Evolutionary conservation across 2,888 invertebrate genomes (phyloP).

Genomic region (Ditula angustiorana): DNA sequence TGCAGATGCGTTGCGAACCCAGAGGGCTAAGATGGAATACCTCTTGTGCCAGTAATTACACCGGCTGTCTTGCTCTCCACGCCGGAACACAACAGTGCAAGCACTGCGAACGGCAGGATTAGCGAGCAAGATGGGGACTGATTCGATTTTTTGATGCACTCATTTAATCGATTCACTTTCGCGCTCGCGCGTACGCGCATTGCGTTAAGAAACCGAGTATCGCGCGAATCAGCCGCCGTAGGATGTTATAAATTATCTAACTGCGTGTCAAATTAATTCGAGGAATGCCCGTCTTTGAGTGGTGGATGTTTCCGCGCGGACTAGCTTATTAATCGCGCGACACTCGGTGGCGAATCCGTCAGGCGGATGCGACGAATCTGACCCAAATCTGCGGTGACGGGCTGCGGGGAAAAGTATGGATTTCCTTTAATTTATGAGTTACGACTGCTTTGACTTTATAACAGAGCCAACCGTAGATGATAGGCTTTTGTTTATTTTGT

Average conservation of each 20-base stretch:
- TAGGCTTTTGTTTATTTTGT: neutral
- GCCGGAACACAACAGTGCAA: too few species aligned
- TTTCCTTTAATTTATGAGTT: neutral
- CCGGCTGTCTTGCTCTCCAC: too few species aligned
- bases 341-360: slow-evolving; percentile 13
- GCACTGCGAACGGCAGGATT: too few species aligned
- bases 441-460: neutral
- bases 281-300: slow-evolving; percentile 75
- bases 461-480: too few species aligned
- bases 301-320: slow-evolving; percentile 72
- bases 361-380: slow-evolving; percentile 41
- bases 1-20: too few species aligned
- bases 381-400: slow-evolving; percentile 7
- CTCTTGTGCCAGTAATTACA: too few species aligned
- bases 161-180: slow-evolving; percentile 35
- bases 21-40: too few species aligned
- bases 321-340: slow-evolving; percentile 74
- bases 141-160: too few species aligned
- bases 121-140: too few species aligned
- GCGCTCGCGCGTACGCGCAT: slow-evolving; percentile 45
- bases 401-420: neutral
- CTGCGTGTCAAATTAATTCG: slow-evolving; percentile 84
- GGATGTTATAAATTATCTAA: slow-evolving; percentile 85
- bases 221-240: slow-evolving; percentile 64
- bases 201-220: slow-evolving; percentile 54